Conservation (phyloP, 2,888 invertebrate genomes). For the Xanthorhoe designata region DNA sequence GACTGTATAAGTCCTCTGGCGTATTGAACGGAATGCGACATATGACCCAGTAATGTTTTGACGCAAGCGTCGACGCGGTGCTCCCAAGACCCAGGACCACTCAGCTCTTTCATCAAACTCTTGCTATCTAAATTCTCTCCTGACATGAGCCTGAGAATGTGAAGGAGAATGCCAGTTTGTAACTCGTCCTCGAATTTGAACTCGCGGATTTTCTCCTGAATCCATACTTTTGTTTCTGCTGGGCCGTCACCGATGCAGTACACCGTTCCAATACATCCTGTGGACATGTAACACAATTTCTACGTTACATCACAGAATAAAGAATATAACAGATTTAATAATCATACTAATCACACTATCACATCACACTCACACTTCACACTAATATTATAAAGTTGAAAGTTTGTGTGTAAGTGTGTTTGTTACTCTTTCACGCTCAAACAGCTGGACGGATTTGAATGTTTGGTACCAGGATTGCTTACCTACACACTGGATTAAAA, state of each 20-base stretch:
- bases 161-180: background rate
- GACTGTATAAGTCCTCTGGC: background rate
- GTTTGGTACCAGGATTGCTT: too few species aligned
- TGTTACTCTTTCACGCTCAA: too few species aligned
- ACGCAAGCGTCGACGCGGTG: background rate
- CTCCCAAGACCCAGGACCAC: background rate
- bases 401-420: too few species aligned
- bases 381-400: too few species aligned
- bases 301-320: too few species aligned
- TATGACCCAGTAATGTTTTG: background rate
- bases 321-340: too few species aligned
- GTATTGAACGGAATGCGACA: background rate
- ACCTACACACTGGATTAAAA: too few species aligned
- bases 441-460: too few species aligned
- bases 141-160: background rate
- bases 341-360: too few species aligned
- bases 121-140: background rate
- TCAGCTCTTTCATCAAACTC: background rate
- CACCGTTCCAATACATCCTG: background rate
- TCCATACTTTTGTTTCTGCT: background rate
- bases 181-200: background rate
- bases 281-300: too few species aligned
- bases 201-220: background rate
- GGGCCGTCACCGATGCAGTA: constrained; percentile 1
- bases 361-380: too few species aligned